Evolutionary conservation across 1,140 invertebrate species (phyloP).

Genomic region (Mesaphorura yosii): DNA sequence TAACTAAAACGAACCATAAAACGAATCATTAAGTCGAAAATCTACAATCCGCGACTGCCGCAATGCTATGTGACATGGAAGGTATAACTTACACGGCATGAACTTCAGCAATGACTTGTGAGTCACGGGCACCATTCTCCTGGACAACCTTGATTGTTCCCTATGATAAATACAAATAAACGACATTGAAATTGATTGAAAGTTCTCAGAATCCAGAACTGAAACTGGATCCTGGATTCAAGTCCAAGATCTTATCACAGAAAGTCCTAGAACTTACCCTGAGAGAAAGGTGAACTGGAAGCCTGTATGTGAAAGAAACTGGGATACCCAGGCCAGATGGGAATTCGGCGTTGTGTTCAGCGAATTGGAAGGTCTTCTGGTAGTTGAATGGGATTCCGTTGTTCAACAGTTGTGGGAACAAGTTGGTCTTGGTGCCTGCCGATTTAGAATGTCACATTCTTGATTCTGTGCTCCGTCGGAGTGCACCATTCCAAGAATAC

Average conservation of each 20-base stretch:
- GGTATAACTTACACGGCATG: too few relatives aligned
- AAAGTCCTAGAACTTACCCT: slow-evolving; percentile 10
- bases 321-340: slow-evolving; percentile 25
- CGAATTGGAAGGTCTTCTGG: slow-evolving; percentile 25
- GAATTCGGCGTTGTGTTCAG: slow-evolving; percentile 21
- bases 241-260: background rate
- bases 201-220: background rate
- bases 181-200: too few relatives aligned
- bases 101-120: slow-evolving; percentile 19
- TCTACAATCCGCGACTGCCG: too few relatives aligned
- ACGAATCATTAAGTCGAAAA: too few relatives aligned
- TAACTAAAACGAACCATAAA: too few relatives aligned
- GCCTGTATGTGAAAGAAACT: slow-evolving; percentile 16
- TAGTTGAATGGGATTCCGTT: slow-evolving; percentile 19
- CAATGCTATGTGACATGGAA: too few relatives aligned
- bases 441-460: background rate
- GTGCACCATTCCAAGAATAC: too few relatives aligned
- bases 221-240: background rate
- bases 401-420: background rate
- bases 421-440: background rate
- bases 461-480: too few relatives aligned
- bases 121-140: background rate
- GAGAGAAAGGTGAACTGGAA: slow-evolving; percentile 23
- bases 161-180: background rate
- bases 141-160: slow-evolving; percentile 19